Evolutionary conservation across 2,113 vertebrate species (phyloP).

Genomic region (Sula dactylatra): DNA sequence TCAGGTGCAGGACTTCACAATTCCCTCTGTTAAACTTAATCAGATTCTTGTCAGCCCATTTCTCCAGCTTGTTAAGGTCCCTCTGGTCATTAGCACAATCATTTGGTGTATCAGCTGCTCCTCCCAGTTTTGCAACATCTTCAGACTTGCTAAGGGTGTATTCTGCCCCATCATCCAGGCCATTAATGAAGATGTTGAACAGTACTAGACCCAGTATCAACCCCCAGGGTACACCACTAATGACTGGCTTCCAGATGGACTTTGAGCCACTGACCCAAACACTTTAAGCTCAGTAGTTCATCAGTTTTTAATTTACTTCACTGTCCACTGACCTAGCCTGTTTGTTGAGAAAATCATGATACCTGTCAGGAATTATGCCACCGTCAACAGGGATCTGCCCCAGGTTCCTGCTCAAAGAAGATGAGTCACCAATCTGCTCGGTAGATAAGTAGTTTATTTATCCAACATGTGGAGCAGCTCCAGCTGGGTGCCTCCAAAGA

Average conservation of each 20-base stretch:
- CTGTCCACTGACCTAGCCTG: background rate
- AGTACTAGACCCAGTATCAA: background rate
- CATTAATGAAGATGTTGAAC: background rate
- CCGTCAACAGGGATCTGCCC: background rate
- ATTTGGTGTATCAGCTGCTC: background rate
- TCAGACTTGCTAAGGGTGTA: background rate
- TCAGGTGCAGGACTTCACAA: background rate
- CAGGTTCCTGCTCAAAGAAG: background rate
- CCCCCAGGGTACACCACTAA: fast-evolving
- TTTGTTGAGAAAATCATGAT: background rate
- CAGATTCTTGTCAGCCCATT: background rate
- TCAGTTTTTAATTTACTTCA: background rate
- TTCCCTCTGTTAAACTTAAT: background rate
- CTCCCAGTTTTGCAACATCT: background rate
- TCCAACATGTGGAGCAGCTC: background rate
- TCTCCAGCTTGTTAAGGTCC: background rate
- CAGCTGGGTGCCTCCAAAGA: background rate
- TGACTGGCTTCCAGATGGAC: background rate
- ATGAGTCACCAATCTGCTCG: background rate
- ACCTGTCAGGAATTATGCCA: background rate
- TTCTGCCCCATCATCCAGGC: background rate
- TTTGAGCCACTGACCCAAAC: background rate
- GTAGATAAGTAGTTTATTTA: background rate
- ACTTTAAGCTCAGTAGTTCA: background rate
- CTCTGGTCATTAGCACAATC: background rate